Evolutionary conservation across 1,140 invertebrate genomes (phyloP).

Genomic region (Oreohelix idahoensis): DNA sequence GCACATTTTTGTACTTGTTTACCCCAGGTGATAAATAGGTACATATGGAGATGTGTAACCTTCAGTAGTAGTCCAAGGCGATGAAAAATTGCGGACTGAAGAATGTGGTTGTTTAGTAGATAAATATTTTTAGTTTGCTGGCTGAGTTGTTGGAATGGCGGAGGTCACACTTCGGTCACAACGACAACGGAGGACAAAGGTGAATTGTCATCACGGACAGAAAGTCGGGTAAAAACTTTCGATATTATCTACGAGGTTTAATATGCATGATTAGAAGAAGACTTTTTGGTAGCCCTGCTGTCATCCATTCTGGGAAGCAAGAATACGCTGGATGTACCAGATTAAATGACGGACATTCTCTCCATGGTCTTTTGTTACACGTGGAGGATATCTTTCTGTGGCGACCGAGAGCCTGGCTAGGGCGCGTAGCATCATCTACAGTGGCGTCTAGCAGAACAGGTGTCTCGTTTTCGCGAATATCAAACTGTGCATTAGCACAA

Average conservation of each 20-base stretch:
- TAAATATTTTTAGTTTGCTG: no score
- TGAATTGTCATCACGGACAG: neutral
- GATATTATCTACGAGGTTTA: constrained; percentile 6
- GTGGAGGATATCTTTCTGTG: neutral
- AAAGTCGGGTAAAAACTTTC: neutral
- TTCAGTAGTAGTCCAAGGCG: no score
- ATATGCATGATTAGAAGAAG: neutral
- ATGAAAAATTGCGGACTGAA: no score
- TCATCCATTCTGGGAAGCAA: neutral
- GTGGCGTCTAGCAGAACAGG: no score
- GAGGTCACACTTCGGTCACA: neutral
- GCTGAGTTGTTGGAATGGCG: neutral
- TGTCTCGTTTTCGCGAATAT: no score
- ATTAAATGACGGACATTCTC: neutral
- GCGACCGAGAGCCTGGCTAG: neutral
- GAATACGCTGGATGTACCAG: neutral
- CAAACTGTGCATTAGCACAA: no score
- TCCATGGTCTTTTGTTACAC: neutral
- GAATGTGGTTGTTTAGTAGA: no score
- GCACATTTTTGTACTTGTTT: neutral
- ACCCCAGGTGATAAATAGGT: no score
- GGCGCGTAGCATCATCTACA: no score
- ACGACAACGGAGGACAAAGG: neutral
- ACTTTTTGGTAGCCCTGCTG: neutral
- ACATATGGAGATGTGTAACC: no score